Evolutionary conservation across 2,113 vertebrate species (phyloP), one percentile per base, ranked within the genome.

Genomic region (Leuciscus idus): DNA sequence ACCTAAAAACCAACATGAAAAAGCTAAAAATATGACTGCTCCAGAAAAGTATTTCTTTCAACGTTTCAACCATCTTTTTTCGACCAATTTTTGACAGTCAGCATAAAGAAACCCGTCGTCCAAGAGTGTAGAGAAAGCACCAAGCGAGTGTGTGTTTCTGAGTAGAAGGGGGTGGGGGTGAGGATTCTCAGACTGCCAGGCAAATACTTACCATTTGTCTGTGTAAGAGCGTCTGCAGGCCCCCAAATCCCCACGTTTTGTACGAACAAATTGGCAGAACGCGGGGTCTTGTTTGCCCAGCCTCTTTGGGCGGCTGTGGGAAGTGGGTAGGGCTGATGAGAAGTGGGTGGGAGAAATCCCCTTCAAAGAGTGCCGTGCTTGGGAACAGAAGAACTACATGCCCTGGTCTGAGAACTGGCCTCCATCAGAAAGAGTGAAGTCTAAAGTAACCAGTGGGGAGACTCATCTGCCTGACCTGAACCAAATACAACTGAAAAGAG

Each of bases 161-260:
- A 23, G 17, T 39, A 55, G 73, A 33, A n/a, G 70, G 85, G 62
- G 28, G 72, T 19, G n/a, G 66, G 73, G 86, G 87, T 91, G 87
- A 89, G 91, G 90, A 87, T 88, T 88, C 84, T 86, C 78, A 87
- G 87, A 88, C 92, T 92, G 92, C 90, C 93, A 94, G 91, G 88
- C 90, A 92, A 89, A 93, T 94, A 94, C 93, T 94, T 92, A 94
- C 84, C 91, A 90, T 91, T 94, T 89, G 39, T 92, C 91, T 85
- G 88, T 70, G 83, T 82, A 83, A 91, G 90, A 90, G 87, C 87
- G 28, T 64, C 85, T 28, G 84, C 89, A 90, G 92, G 83, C 83
- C 92, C 91, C 91, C 92, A 95, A 95, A 95, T 94, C 92, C 93
- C 91, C 78, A 92, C 90, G 91, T 94, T 90, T 95, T 95, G 94